Percentiles rank a stretch among this genome's conserved stretches.
Evolutionary conservation across 1,140 invertebrate genomes (phyloP).

Genomic region (Nomia melanderi): DNA sequence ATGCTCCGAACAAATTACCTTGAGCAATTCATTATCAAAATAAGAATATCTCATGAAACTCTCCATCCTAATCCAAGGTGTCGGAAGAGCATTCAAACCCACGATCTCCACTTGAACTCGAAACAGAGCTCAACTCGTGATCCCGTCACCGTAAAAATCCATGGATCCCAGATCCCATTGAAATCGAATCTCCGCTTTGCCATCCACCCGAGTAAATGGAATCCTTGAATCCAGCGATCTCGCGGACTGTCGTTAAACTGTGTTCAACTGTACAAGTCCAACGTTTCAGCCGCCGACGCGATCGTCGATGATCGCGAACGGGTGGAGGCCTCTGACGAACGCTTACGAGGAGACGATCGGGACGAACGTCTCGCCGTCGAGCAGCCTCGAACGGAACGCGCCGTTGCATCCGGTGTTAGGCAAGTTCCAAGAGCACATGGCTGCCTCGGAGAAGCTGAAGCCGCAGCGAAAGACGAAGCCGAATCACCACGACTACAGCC

Average conservation of each 20-base stretch:
- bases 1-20: too few relatives aligned
- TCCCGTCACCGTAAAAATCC: too few relatives aligned
- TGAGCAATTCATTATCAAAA: too few relatives aligned
- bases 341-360: constrained; percentile 71
- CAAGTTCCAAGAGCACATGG: constrained; percentile 76
- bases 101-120: too few relatives aligned
- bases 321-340: constrained; percentile 74
- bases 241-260: too few relatives aligned
- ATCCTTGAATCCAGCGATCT: too few relatives aligned
- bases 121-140: too few relatives aligned
- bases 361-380: constrained; percentile 67
- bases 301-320: constrained; percentile 74
- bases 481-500: constrained; percentile 70
- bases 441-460: constrained; percentile 69
- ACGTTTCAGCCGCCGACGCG: constrained; percentile 64
- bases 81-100: too few relatives aligned
- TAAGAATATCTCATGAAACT: too few relatives aligned
- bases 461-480: constrained; percentile 67
- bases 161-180: too few relatives aligned
- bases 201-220: not conserved
- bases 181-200: too few relatives aligned
- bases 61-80: too few relatives aligned
- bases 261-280: not conserved
- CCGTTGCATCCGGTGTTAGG: constrained; percentile 71
- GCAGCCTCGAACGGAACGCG: constrained; percentile 64